Conservation (phyloP, 53 echinoderm and acorn worm genomes). For the Holothuria scabra region DNA sequence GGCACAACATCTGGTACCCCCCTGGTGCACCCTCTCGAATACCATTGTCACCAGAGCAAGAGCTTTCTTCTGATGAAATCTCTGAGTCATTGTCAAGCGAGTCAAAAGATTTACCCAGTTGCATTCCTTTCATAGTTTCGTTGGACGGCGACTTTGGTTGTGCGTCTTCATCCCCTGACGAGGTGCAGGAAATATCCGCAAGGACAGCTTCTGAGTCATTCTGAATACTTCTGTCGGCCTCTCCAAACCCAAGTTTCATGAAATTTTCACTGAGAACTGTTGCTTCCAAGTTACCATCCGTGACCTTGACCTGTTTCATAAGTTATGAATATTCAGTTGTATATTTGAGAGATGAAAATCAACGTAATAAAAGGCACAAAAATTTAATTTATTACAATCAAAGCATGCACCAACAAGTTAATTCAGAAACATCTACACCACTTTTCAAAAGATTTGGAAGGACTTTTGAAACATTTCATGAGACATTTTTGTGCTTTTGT, state of each 20-base stretch:
- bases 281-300: neutral
- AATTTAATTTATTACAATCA: too few relatives aligned
- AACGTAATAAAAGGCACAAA: too few relatives aligned
- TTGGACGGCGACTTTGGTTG: slow-evolving; percentile 16
- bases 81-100: slow-evolving; percentile 37
- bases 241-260: slow-evolving; percentile 18
- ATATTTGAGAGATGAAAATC: too few relatives aligned
- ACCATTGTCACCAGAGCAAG: neutral
- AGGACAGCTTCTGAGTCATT: slow-evolving; percentile 69
- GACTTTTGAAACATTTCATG: too few relatives aligned
- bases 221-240: slow-evolving; percentile 52
- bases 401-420: too few relatives aligned
- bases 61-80: slow-evolving; percentile 26
- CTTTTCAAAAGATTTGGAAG: too few relatives aligned
- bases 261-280: too few relatives aligned
- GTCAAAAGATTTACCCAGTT: slow-evolving; percentile 38
- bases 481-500: too few relatives aligned
- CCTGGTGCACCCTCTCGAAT: neutral
- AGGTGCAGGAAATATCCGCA: slow-evolving; percentile 66
- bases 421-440: too few relatives aligned
- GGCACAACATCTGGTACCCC: slow-evolving; percentile 10
- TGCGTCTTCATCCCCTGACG: slow-evolving; percentile 59
- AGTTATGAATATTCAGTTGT: too few relatives aligned
- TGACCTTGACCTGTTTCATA: neutral
- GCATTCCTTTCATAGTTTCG: slow-evolving; percentile 26